phyloP scores from a whole-genome alignment of 30 jellyfish, hydroid and myxozoan genomes.

The Nemopilema nomurai region DNA sequence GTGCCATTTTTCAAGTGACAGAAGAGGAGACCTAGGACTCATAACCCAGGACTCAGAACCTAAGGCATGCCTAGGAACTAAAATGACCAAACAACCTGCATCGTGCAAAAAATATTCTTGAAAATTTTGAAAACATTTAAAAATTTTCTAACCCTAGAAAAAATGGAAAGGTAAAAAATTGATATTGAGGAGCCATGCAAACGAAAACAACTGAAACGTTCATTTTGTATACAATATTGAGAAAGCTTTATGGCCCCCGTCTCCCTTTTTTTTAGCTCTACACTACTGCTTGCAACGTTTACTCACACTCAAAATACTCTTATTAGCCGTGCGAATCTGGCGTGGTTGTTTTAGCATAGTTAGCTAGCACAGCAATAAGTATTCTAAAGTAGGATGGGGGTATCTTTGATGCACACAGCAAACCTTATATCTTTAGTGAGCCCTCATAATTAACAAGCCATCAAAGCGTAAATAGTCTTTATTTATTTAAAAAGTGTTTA shows the following conservation, averaged over 20 bases:
- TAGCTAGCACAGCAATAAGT: background rate
- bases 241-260: background rate
- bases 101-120: background rate
- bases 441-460: background rate
- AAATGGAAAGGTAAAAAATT: background rate
- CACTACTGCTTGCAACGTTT: background rate
- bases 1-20: background rate
- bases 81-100: background rate
- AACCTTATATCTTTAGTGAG: background rate
- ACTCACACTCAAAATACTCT: background rate
- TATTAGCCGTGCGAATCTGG: background rate
- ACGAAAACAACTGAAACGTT: background rate
- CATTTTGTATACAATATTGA: background rate
- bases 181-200: background rate
- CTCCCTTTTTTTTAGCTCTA: background rate
- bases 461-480: background rate
- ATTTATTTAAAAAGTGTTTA: conserved; percentile 4
- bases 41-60: background rate
- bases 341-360: background rate
- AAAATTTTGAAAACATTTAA: background rate
- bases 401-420: conserved; percentile 18
- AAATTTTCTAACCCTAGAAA: background rate
- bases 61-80: background rate
- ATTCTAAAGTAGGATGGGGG: background rate
- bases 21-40: background rate